phyloP scores from a whole-genome alignment of 2,888 invertebrate genomes.

The Agrochola circellaris region DNA sequence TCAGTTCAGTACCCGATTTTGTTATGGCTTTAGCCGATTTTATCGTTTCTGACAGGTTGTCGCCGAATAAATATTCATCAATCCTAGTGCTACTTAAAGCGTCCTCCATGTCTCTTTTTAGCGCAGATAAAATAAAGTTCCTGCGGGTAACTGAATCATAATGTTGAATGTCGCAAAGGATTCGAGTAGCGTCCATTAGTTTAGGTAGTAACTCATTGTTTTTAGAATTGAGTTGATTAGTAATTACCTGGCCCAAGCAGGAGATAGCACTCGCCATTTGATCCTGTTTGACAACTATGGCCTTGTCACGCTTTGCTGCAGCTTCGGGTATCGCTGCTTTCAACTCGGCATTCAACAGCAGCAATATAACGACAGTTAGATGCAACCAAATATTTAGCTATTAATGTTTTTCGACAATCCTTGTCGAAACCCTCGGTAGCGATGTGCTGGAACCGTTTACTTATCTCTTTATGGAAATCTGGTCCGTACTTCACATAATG shows the following conservation, averaged over 20 bases:
- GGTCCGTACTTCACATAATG: background rate
- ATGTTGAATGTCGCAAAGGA: slow-evolving; percentile 9
- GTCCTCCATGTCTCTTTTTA: slow-evolving; percentile 8
- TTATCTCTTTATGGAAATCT: background rate
- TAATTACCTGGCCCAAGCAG: no score
- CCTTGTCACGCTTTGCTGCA: no score
- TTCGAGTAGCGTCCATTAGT: slow-evolving; percentile 12
- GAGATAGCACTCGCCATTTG: no score
- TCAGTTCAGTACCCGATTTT: slow-evolving; percentile 10
- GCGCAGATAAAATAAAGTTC: slow-evolving; percentile 11
- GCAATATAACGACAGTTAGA: no score
- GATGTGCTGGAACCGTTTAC: slow-evolving; percentile 12
- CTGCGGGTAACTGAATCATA: slow-evolving; percentile 13
- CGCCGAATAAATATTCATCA: background rate
- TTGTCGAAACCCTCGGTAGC: slow-evolving; percentile 2
- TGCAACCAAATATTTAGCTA: no score
- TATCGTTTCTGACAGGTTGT: background rate
- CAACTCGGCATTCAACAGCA: no score
- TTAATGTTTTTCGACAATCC: background rate
- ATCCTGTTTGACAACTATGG: no score
- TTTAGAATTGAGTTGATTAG: background rate
- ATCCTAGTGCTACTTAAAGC: background rate
- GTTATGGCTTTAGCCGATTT: slow-evolving; percentile 14
- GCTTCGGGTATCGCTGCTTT: no score
- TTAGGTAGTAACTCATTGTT: slow-evolving; percentile 12